Evolutionary conservation across 1,140 invertebrate species (phyloP), one percentile per base, ranked within the genome.

Genomic region (Hyles euphorbiae): DNA sequence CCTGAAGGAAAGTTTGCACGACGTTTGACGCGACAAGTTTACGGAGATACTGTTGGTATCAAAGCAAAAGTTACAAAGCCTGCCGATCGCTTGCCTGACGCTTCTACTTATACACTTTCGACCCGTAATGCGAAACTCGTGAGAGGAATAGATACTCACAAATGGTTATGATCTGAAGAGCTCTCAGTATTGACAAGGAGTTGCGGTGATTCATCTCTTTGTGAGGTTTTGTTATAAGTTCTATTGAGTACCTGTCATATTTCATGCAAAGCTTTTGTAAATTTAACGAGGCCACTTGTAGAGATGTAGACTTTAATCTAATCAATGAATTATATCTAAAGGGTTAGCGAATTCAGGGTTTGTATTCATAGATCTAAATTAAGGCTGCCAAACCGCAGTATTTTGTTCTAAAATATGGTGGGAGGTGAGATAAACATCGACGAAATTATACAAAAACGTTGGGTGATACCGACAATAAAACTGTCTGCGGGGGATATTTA

Each of bases 61-160:
- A 60, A 68, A 66, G 66, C 46, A 50, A 64, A 67, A 67, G 61
- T 66, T 70, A 55, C 49, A 58, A 67, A 65, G 56, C 55, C 57
- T 66, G 64, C 49, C 61, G 50, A 56, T 58, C 53, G 60, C 49
- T 67, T 59, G 51, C 49, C 56, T 58, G 63, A 63, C 60, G 58
- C 49, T 44, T 63, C 51, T 67, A 59, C 68, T 61, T 68, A 58
- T 63, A 64, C 65, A 61, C 55, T 67, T 59, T 65, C 57, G 52
- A 53, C 11, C 10, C 47, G 65, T 71, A 71, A 71, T 65, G 56
- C 56, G 65, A 71, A 67, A 71, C 68, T 71, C 68, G 68, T 71
- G 68, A 63, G 68, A 65, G 61, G 68, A 71, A 71, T 71, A 65
- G 61, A 57, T 34, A 33, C 47, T 56, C 56, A 22, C 22, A 58